Base-by-base conservation (phyloP, 2,113 vertebrate species). In the Steatornis caripensis region DNA sequence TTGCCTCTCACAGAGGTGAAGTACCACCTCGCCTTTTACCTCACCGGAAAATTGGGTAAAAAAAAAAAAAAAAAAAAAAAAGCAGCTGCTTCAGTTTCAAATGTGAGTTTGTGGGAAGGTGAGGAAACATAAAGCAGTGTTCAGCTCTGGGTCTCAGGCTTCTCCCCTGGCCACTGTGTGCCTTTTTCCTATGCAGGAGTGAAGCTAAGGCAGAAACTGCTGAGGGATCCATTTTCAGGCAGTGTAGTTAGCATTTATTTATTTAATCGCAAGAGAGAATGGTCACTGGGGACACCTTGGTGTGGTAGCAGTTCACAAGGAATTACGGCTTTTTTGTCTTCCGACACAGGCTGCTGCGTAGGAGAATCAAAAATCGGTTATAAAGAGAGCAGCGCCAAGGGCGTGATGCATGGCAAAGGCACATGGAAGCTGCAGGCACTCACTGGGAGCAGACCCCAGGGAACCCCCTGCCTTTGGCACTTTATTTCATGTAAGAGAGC, bases 91-190 rank as follows among this genome's bases (percentile, higher is more conserved):
- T 72, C 53, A 27, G 36, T 49, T 72, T 87, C 66, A 55, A 66
- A n/a, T 16, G 23, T 43, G 30, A 69, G 8, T 90, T 87, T 66
- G n/a, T 54, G 64, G 22, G 57, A 34, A 66, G 16, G 22, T 19
- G 45, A 54, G 16, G n/a, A 54, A 82, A 48, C 30, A 76, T 32
- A 70, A 77, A 57, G 20, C 23, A 43, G 54, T 3, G 2, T 68
- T 89, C 54, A 51, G 32, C 36, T 61, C 15, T 0, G 0, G 27
- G 14, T 46, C 24, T 34, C 0, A 4, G 46, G 39, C 8, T 48
- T 78, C 29, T 65, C 4, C 48, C 54, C 11, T 26, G 43, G 37
- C 48, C 9, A 5, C 12, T 68, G 17, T 5, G 15, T 39, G 46
- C 5, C 21, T 37, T 69, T 64, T 62, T 55, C 34, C 43, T 22